These are phyloP conservation scores for Mechanitis messenoides DNA, from an alignment of 2,888 invertebrate species.

Conservation along the genomic window DNA sequence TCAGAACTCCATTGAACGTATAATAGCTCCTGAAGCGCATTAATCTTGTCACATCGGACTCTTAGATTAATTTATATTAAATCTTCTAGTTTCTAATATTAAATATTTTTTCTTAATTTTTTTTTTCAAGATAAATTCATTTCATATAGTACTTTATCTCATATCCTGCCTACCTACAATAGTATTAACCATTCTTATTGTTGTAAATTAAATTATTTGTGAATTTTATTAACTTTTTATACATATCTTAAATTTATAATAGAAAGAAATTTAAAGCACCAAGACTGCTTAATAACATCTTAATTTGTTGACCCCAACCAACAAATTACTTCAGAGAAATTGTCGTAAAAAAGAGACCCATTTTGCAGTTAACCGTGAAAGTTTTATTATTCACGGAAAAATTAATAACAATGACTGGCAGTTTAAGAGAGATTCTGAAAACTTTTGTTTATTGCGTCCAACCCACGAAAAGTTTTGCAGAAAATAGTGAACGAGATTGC, in stretches of 20 bases:
- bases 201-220: no score
- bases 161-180: no score
- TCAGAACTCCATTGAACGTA: slow-evolving; percentile 19
- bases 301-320: slow-evolving; percentile 1
- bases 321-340: slow-evolving; percentile 2
- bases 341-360: slow-evolving; percentile 7
- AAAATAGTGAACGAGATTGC: slow-evolving; percentile 36
- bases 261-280: not conserved
- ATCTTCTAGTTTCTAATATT: not conserved
- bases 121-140: no score
- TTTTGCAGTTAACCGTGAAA: slow-evolving; percentile 6
- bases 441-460: slow-evolving; percentile 38
- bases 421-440: slow-evolving; percentile 15
- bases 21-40: slow-evolving; percentile 22
- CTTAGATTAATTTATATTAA: slow-evolving; percentile 11
- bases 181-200: no score
- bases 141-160: no score
- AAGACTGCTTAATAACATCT: not conserved
- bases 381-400: slow-evolving; percentile 12
- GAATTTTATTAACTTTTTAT: no score
- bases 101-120: no score
- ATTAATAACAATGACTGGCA: slow-evolving; percentile 15
- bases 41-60: slow-evolving; percentile 17
- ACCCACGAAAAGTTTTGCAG: slow-evolving; percentile 34
- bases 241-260: no score